Evolutionary conservation across 2,797 vertebrate species (phyloP), one percentile per base, ranked within the genome.

Genomic region (Rhabdophis nuchalis): DNA sequence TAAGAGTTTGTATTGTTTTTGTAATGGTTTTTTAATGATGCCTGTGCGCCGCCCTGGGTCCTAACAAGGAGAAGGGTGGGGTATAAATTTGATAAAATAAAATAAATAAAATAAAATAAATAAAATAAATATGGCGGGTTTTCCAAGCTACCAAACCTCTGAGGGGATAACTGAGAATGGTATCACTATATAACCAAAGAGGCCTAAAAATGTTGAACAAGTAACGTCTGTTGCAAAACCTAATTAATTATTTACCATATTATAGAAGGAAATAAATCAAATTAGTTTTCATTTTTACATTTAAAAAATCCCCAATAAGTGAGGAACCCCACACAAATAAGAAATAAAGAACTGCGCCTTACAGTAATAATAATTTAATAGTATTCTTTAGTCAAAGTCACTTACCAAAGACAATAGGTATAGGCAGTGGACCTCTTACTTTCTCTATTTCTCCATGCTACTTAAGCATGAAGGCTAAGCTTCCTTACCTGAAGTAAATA

Each of bases 401-500:
- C 95, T 96, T 96, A 95, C 27, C 25, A 95, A 96, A 96, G 93
- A 92, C 91, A 97, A 95, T 88, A 95, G 95, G 95, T 95, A 95
- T 94, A 89, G 92, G 60, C 27, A 96, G 25, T 29, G 36, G 10
- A 92, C 88, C 93, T 94, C 90, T 96, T 94, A 93, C 60, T 52
- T 94, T 64, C 56, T 5, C 0, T 0, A 46, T 86, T 57, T 85
- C 58, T 90, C 93, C 86, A 88, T 0, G 58, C 11, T 52, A 14
- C 90, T 94, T 95, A 96, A 96, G 11, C 94, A 89, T 72, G 93
- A 89, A 92, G 41, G 1, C 91, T 94, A 88, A 93, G 9, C 9
- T 20, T 93, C 93, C 41, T 53, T 60, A 92, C 95, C 96, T 53
- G 86, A 53, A 95, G 91, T 92, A 93, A 95, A 95, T 91, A 95